Percentiles rank a stretch among this genome's conserved stretches.
Conservation (phyloP, 1,140 invertebrate genomes). For the Watersipora subatra region DNA sequence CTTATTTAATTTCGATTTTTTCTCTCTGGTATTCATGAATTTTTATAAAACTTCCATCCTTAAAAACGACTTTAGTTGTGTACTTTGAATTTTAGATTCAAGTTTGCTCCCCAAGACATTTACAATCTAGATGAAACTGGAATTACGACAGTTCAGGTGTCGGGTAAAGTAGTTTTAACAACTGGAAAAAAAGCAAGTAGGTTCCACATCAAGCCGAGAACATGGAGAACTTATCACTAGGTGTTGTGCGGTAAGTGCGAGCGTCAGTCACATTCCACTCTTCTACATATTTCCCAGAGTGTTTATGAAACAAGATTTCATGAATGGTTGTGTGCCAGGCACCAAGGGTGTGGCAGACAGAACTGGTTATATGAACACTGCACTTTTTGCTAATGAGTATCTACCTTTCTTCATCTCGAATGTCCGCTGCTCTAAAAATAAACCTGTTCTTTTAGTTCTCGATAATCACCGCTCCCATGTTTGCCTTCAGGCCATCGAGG, state of each 20-base stretch:
- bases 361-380: slow-evolving; percentile 15
- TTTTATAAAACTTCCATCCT: no score
- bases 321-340: slow-evolving; percentile 21
- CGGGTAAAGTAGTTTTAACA: slow-evolving; percentile 37
- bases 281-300: slow-evolving; percentile 24
- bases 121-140: slow-evolving; percentile 45
- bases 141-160: slow-evolving; percentile 39
- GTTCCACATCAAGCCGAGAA: slow-evolving; percentile 38
- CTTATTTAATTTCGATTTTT: no score
- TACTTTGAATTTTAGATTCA: slow-evolving; percentile 22
- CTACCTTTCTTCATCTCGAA: slow-evolving; percentile 37
- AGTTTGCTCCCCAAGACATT: slow-evolving; percentile 28
- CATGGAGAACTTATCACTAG: slow-evolving; percentile 26
- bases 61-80: no score
- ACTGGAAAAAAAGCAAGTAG: slow-evolving; percentile 36
- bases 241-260: slow-evolving; percentile 16
- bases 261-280: slow-evolving; percentile 20
- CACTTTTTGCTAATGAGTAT: slow-evolving; percentile 26
- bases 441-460: slow-evolving; percentile 15
- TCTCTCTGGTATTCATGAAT: no score
- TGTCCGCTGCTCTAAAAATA: slow-evolving; percentile 19
- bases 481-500: slow-evolving; percentile 6
- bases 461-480: slow-evolving; percentile 19
- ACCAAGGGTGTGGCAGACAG: slow-evolving; percentile 8
- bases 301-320: slow-evolving; percentile 26